Conservation (phyloP, 2,888 invertebrate species). For the Oscheius sp. region DNA sequence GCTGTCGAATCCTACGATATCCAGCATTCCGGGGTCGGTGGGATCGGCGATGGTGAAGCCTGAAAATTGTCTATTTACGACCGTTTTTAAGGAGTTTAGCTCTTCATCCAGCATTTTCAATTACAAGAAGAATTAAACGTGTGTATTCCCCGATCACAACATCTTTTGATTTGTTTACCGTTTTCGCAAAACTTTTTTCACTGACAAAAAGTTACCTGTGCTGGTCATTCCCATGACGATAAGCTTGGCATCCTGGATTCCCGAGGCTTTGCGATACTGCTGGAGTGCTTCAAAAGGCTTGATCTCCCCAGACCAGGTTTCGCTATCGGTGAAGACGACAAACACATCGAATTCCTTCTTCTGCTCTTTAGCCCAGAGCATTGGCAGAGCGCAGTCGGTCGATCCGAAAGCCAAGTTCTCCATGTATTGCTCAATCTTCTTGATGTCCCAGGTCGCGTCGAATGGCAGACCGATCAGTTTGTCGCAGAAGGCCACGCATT, state of each 20-base stretch:
- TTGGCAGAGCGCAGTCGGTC: constrained; percentile 76
- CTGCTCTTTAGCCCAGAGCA: constrained; percentile 80
- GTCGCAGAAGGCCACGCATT: constrained; percentile 61
- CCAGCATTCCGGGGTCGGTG: constrained; percentile 74
- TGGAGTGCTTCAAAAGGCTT: constrained; percentile 78
- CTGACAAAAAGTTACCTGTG: constrained; percentile 44
- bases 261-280: constrained; percentile 77
- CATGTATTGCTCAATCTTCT: constrained; percentile 49
- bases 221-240: constrained; percentile 73
- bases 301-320: constrained; percentile 72
- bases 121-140: too few species aligned
- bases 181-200: constrained; percentile 3
- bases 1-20: constrained; percentile 46
- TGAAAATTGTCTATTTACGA: not conserved
- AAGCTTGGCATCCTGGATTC: constrained; percentile 64
- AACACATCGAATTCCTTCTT: constrained; percentile 82
- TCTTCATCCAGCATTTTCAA: too few species aligned
- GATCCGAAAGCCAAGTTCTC: constrained; percentile 51
- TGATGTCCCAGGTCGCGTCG: constrained; percentile 54
- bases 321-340: constrained; percentile 81
- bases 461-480: constrained; percentile 56
- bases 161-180: too few species aligned
- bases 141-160: too few species aligned
- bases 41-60: constrained; percentile 75
- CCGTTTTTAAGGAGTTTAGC: too few species aligned